Evolutionary conservation across 2,888 invertebrate genomes (phyloP), one percentile per base, ranked within the genome.

Genomic region (Drosophila putrida): DNA sequence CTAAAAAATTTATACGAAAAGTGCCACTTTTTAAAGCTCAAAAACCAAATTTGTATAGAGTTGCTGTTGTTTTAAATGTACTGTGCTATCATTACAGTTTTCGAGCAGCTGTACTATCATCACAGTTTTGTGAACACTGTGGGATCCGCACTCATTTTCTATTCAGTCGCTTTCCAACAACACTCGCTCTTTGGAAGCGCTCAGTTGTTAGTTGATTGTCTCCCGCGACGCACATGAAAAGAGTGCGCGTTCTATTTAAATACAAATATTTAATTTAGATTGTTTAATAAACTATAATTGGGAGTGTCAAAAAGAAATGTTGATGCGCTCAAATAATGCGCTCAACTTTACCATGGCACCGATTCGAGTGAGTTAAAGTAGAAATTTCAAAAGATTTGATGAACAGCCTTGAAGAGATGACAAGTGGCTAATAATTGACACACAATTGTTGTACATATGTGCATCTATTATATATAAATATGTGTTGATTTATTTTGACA

Each of bases 291-390:
- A 71, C 36, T 13, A 11, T 38, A 54, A 60, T 65, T 49, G 54
- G 47, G 44, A 53, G 61, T 70, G 47, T 5, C 38, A 47, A 55
- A 53, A 46, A 53, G 41, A 49, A 2, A 60, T 59, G 64, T 54
- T 73, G 49, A 20, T 73, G 74, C 6, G 62, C 27, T 60, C 62
- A 13, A 47, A 59, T 35, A 63, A 63, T 53, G 54, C n/a, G 71
- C 55, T 51, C 43, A 71, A 47, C 57, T 51, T 49, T 15, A 61
- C 6, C 6, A 69, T 70, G 74, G 49, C 43, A n/a, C 78, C 76
- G n/a, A 59, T 76, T 47, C 73, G 55, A 65, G 76, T 76, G 57
- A 73, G 76, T 75, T 49, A 0, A 11, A 59, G 11, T 25, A 31
- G 6, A n/a, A 46, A 39, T 57, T 55, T 28, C 13, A 46, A 39